A percentile compares a stretch with the other conserved stretches of the same genome.
Evolutionary conservation across 2,113 vertebrate species (phyloP).

Genomic region (Cynopterus brachyotis): DNA sequence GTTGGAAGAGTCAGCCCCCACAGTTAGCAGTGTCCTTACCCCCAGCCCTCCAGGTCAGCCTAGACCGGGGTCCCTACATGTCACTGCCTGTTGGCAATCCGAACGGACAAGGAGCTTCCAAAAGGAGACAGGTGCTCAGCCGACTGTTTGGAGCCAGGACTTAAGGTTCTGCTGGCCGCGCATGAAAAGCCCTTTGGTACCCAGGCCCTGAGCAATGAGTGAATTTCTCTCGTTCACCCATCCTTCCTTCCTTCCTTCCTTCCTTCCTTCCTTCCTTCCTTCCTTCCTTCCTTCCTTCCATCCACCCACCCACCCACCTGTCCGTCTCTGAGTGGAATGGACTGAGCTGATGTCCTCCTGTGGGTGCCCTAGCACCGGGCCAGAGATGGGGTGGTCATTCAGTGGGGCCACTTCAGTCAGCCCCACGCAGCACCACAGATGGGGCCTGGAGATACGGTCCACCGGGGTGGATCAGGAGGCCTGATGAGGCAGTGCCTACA

Average conservation of each 20-base stretch:
- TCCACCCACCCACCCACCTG: not conserved
- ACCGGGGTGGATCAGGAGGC: not conserved
- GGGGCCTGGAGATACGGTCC: rapidly evolving
- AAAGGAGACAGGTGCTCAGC: not conserved
- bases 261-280: no score
- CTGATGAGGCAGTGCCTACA: not conserved
- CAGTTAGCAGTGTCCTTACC: not conserved
- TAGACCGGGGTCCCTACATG: not conserved
- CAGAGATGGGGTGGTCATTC: rapidly evolving
- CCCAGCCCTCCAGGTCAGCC: not conserved
- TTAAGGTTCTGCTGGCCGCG: not conserved
- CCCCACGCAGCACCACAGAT: not conserved
- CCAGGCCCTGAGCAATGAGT: not conserved
- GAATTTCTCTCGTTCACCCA: not conserved
- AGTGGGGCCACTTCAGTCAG: not conserved
- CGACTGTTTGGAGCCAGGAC: not conserved
- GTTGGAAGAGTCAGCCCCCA: not conserved
- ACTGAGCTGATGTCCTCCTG: no score
- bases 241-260: no score
- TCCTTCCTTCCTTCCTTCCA: no score
- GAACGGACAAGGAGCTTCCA: not conserved
- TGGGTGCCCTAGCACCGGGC: not conserved
- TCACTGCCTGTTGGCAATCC: not conserved
- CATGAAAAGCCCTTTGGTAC: not conserved
- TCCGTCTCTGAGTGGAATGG: not conserved